Conservation (phyloP, 1,140 invertebrate species). For the Panagrolaimus sp. region DNA sequence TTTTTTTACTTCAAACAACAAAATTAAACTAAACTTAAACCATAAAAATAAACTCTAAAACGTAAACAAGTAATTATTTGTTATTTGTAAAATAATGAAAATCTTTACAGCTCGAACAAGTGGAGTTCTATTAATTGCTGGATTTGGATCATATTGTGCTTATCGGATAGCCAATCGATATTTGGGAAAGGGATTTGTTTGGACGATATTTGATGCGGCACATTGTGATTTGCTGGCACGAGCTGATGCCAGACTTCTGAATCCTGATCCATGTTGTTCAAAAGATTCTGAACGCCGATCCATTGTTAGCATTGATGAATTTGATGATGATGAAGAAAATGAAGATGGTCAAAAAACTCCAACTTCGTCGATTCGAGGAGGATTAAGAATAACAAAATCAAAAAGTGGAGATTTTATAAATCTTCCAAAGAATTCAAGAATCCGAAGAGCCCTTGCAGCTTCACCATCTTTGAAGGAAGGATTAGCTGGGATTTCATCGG, state of each 20-base stretch:
- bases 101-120: constrained; percentile 49
- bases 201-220: constrained; percentile 42
- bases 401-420: background rate
- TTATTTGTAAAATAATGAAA: background rate
- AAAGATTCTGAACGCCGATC: background rate
- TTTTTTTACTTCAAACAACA: too few species aligned
- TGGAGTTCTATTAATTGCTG: constrained; percentile 44
- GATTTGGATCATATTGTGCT: constrained; percentile 50
- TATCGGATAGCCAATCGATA: constrained; percentile 38
- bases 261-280: constrained; percentile 23
- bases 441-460: background rate
- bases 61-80: too few species aligned
- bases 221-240: constrained; percentile 35
- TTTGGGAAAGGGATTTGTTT: constrained; percentile 44
- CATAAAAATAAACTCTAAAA: background rate
- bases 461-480: background rate
- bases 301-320: background rate
- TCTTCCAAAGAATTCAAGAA: background rate
- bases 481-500: background rate
- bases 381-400: too few species aligned
- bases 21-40: too few species aligned
- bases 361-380: too few species aligned
- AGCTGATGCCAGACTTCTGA: constrained; percentile 44
- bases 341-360: too few species aligned
- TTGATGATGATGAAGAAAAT: constrained; percentile 4